Evolutionary conservation across 1,140 invertebrate genomes (phyloP).

Genomic region (Teleopsis dalmanni): DNA sequence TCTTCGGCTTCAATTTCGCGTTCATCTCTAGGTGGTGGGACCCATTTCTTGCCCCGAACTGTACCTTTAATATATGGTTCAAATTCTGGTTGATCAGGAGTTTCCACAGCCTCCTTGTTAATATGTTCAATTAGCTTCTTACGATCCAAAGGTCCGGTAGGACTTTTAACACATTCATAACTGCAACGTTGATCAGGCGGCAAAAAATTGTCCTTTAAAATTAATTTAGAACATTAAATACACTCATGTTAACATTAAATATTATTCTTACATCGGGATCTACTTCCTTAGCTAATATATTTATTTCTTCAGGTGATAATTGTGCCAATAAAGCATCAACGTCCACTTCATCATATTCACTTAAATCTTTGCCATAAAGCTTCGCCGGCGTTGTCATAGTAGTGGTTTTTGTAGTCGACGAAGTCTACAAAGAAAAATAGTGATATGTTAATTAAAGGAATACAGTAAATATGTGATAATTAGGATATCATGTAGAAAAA

Average conservation of each 20-base stretch:
- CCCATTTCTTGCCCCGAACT: conserved; percentile 89
- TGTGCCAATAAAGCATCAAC: conserved; percentile 93
- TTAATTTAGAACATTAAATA: conserved; percentile 2
- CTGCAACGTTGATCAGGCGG: conserved; percentile 92
- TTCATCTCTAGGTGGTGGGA: conserved; percentile 75
- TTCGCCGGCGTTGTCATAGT: conserved; percentile 82
- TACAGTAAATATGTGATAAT: too few species aligned
- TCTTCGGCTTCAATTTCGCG: conserved; percentile 78
- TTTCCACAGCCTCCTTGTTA: conserved; percentile 94
- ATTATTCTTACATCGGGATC: conserved; percentile 89
- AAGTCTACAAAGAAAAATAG: conserved; percentile 57
- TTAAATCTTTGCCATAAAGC: conserved; percentile 86
- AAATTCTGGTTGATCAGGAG: conserved; percentile 92
- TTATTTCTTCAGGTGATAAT: conserved; percentile 91
- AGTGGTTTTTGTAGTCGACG: conserved; percentile 75
- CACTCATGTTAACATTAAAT: background rate
- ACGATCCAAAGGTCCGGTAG: conserved; percentile 91
- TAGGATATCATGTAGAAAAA: too few species aligned
- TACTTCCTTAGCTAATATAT: conserved; percentile 95
- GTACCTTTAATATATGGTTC: conserved; percentile 88
- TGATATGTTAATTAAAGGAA: background rate
- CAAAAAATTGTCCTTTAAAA: conserved; percentile 84
- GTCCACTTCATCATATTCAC: conserved; percentile 91
- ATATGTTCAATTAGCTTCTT: conserved; percentile 96
- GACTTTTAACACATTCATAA: conserved; percentile 89